Evolutionary conservation across 2,797 vertebrate species (phyloP).

Genomic region (Menidia menidia): DNA sequence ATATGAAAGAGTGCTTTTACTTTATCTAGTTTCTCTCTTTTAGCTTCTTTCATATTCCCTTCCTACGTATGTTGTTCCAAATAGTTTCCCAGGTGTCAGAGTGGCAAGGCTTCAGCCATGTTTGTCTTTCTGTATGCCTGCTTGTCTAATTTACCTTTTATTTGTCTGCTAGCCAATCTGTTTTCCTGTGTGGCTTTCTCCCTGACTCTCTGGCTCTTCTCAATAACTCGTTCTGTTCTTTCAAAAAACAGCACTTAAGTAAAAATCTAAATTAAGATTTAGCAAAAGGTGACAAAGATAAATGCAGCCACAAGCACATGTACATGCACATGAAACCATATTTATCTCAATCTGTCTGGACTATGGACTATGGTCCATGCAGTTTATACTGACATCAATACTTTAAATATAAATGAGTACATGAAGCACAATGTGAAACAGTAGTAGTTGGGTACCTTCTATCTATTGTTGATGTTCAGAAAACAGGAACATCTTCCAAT

Average conservation of each 20-base stretch:
- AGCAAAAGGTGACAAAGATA: too few relatives aligned
- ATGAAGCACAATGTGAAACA: neutral
- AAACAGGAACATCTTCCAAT: neutral
- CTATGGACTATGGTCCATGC: too few relatives aligned
- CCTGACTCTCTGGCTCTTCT: neutral
- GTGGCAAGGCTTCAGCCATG: constrained; percentile 66
- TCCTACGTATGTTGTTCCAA: constrained; percentile 57
- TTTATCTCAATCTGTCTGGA: too few relatives aligned
- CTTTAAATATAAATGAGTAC: neutral
- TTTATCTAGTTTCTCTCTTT: constrained; percentile 75
- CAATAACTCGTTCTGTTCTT: constrained; percentile 2
- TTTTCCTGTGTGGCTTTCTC: constrained; percentile 21
- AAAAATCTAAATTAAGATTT: neutral
- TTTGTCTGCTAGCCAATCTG: constrained; percentile 27
- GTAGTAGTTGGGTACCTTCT: neutral
- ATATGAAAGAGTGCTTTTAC: constrained; percentile 82
- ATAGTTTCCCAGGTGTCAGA: constrained; percentile 69
- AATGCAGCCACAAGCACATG: too few relatives aligned
- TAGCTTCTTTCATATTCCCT: constrained; percentile 43
- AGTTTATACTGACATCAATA: too few relatives aligned
- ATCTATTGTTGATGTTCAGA: neutral
- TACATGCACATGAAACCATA: too few relatives aligned
- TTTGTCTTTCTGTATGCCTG: constrained; percentile 49
- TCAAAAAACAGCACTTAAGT: constrained; percentile 6
- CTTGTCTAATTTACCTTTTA: constrained; percentile 42